These are phyloP conservation scores for Lydus trimaculatus DNA, from an alignment of 2,888 invertebrate genomes.

Conservation along the genomic window DNA sequence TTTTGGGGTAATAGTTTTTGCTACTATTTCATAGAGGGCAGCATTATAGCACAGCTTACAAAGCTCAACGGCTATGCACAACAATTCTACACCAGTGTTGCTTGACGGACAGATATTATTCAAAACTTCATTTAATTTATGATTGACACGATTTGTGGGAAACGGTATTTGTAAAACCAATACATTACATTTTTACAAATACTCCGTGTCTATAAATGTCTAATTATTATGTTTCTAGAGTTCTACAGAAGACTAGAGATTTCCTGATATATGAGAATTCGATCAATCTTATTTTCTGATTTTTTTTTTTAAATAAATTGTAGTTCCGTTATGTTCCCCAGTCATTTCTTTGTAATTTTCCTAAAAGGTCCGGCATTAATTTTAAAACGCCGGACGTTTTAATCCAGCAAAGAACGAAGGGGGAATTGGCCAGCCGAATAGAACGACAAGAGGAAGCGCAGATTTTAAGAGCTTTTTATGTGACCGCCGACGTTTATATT, in stretches of 20 bases:
- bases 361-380: constrained; percentile 50
- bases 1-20: constrained; percentile 43
- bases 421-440: constrained; percentile 19
- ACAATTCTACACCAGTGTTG: constrained; percentile 30
- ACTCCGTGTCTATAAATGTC: neutral
- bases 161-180: too few species aligned
- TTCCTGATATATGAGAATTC: neutral
- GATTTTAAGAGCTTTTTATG: constrained; percentile 49
- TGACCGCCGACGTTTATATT: constrained; percentile 34
- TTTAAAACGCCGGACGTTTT: constrained; percentile 53
- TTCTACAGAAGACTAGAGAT: too few species aligned
- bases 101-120: constrained; percentile 39
- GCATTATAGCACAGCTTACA: constrained; percentile 34
- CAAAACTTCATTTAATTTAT: constrained; percentile 41
- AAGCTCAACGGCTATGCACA: constrained; percentile 28
- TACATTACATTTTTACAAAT: too few species aligned
- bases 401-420: constrained; percentile 48
- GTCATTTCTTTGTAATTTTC: constrained; percentile 50
- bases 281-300: neutral
- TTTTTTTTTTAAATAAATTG: neutral
- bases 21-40: constrained; percentile 55
- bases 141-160: too few species aligned
- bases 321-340: constrained; percentile 11
- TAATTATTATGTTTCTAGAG: neutral
- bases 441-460: constrained; percentile 43